Conservation (phyloP, 2,888 invertebrate species). For the Ophraella communa region DNA sequence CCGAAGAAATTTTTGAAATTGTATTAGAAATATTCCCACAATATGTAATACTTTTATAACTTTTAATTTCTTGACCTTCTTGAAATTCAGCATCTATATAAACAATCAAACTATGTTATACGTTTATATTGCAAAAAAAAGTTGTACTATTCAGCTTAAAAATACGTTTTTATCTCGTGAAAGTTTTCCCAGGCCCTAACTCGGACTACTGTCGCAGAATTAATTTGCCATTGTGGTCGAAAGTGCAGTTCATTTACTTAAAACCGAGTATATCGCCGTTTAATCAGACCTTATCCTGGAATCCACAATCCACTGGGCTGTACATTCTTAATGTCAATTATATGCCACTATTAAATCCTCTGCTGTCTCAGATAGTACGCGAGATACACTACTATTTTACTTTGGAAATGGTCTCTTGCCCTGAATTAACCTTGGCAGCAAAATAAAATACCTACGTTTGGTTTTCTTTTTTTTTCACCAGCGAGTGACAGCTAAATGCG, state of each 20-base stretch:
- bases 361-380: slow-evolving; percentile 53
- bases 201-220: slow-evolving; percentile 16
- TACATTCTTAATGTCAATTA: slow-evolving; percentile 49
- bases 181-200: not conserved
- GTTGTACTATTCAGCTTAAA: not conserved
- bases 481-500: slow-evolving; percentile 60
- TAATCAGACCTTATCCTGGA: slow-evolving; percentile 37
- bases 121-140: too few species aligned
- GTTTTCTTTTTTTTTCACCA: slow-evolving; percentile 46
- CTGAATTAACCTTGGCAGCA: slow-evolving; percentile 61
- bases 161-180: not conserved
- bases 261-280: slow-evolving; percentile 39
- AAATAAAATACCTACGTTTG: slow-evolving; percentile 57
- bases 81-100: too few species aligned
- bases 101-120: too few species aligned
- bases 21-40: too few species aligned
- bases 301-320: slow-evolving; percentile 38
- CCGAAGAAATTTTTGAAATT: too few species aligned
- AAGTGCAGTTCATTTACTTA: slow-evolving; percentile 27
- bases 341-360: slow-evolving; percentile 57
- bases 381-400: slow-evolving; percentile 59
- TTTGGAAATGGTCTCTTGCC: slow-evolving; percentile 54
- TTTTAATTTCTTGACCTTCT: too few species aligned
- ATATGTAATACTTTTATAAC: too few species aligned
- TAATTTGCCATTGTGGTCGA: slow-evolving; percentile 26